phyloP scores from a whole-genome alignment of 2,888 invertebrate genomes.

The Isoperla grammatica region DNA sequence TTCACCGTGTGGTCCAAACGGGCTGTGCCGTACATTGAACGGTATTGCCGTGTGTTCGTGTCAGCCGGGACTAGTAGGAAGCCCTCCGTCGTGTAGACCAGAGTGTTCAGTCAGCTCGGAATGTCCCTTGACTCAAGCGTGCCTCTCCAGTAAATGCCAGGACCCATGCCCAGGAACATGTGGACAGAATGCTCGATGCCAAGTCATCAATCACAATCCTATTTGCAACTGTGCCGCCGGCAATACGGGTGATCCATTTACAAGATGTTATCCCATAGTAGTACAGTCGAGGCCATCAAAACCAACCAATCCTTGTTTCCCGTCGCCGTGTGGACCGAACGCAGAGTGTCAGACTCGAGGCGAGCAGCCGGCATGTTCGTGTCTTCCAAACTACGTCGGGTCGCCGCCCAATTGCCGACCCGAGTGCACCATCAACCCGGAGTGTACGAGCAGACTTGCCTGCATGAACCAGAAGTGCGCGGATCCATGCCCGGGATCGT shows the following conservation, averaged over 20 bases:
- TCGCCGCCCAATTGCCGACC: conserved; percentile 54
- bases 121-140: conserved; percentile 29
- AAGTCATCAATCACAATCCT: conserved; percentile 31
- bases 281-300: conserved; percentile 32
- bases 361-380: conserved; percentile 47
- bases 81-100: conserved; percentile 28
- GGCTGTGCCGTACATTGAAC: conserved; percentile 57
- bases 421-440: conserved; percentile 67
- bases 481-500: conserved; percentile 70
- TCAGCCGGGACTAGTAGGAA: conserved; percentile 27
- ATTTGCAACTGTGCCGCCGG: conserved; percentile 39
- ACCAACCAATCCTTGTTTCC: conserved; percentile 36
- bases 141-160: conserved; percentile 26
- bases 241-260: conserved; percentile 71
- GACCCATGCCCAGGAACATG: conserved; percentile 31
- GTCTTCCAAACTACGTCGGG: conserved; percentile 34
- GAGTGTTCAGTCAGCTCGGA: conserved; percentile 30
- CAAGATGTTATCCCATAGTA: conserved; percentile 51
- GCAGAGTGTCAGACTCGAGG: conserved; percentile 75
- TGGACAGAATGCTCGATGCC: conserved; percentile 28
- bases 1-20: conserved; percentile 64
- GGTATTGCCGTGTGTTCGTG: conserved; percentile 51
- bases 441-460: conserved; percentile 61
- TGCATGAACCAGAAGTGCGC: conserved; percentile 66
- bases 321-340: conserved; percentile 65